These are phyloP conservation scores for Kryphioiulus occultus DNA, from an alignment of 2,888 invertebrate genomes.

Conservation along the genomic window DNA sequence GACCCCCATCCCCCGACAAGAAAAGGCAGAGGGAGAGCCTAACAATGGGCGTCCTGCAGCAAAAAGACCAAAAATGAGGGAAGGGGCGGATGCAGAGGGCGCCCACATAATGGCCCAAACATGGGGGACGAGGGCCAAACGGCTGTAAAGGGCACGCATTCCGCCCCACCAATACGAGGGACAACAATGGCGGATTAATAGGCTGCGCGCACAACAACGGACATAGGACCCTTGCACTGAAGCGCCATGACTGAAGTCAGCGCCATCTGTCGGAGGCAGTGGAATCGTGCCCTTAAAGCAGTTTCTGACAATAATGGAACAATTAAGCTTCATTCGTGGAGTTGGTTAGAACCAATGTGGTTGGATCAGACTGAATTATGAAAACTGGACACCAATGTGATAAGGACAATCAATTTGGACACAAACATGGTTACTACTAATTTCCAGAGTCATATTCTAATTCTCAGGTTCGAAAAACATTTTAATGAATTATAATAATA, in stretches of 20 bases:
- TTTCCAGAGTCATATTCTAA: too few relatives aligned
- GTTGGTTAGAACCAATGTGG: too few relatives aligned
- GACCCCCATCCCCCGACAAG: background rate
- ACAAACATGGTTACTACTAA: too few relatives aligned
- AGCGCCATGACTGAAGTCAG: background rate
- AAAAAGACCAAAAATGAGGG: constrained; percentile 23
- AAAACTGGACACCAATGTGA: too few relatives aligned
- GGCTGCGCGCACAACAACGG: background rate
- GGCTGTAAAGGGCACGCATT: constrained; percentile 21
- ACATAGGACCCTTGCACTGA: background rate
- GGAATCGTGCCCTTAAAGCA: too few relatives aligned
- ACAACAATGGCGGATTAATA: background rate
- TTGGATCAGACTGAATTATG: too few relatives aligned
- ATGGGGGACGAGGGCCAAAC: background rate
- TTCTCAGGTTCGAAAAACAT: too few relatives aligned
- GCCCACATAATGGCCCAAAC: background rate
- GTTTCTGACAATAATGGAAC: too few relatives aligned
- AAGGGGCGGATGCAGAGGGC: background rate
- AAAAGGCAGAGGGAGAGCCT: background rate
- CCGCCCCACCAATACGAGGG: constrained; percentile 3
- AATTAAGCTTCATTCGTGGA: too few relatives aligned
- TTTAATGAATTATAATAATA: too few relatives aligned
- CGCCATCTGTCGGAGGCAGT: background rate
- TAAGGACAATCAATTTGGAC: too few relatives aligned
- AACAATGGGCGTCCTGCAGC: constrained; percentile 23